Percentiles rank a stretch among this genome's conserved stretches.
Conservation (phyloP, 2,888 invertebrate species). For the Patella caerulea region DNA sequence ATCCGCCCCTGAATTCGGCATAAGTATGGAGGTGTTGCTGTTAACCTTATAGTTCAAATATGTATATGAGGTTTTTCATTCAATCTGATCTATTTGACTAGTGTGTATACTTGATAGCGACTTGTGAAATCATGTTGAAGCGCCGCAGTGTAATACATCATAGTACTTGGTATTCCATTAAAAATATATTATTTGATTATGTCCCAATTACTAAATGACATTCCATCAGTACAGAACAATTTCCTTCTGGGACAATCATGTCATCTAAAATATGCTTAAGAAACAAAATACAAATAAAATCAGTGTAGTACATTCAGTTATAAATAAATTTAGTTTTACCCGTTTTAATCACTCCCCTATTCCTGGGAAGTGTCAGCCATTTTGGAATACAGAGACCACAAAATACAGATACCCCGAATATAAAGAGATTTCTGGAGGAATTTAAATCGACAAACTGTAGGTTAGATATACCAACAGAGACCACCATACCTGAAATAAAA, state of each 20-base stretch:
- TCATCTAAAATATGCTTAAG: neutral
- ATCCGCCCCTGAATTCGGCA: no score
- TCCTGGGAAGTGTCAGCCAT: conserved; percentile 48
- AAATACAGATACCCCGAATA: conserved; percentile 89
- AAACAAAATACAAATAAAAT: neutral
- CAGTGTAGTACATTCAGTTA: no score
- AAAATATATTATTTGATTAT: neutral
- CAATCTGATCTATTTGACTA: no score
- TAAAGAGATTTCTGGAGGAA: conserved; percentile 88
- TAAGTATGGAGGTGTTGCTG: no score
- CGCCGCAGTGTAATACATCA: no score
- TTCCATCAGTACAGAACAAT: neutral
- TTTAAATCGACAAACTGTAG: conserved; percentile 79
- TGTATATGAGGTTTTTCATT: no score
- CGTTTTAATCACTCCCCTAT: conserved; percentile 45
- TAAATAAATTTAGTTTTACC: conserved; percentile 40
- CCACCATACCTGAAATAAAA: conserved; percentile 62
- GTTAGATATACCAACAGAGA: conserved; percentile 67
- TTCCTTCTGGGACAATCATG: neutral
- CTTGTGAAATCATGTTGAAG: no score
- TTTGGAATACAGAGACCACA: conserved; percentile 79
- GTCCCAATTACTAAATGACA: neutral
- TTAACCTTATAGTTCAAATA: no score
- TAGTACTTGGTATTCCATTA: neutral
- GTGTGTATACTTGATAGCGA: no score